Percentiles rank a stretch among this genome's conserved stretches.
Conservation (phyloP, 2,797 vertebrate species). For the Etheostoma perlongum region DNA sequence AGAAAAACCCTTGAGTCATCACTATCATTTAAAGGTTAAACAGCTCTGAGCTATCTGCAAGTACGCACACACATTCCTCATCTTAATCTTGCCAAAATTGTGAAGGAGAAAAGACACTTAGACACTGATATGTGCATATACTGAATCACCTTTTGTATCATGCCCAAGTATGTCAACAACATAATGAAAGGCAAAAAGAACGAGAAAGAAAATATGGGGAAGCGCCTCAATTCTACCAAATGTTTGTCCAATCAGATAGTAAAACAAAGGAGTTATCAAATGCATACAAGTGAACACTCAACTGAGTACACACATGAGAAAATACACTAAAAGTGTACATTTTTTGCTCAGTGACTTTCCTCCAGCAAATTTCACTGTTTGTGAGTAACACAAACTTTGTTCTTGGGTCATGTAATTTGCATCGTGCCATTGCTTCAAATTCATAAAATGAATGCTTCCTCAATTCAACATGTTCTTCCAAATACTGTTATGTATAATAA, state of each 20-base stretch:
- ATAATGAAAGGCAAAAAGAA: no score
- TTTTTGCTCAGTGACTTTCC: slow-evolving; percentile 1
- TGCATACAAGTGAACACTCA: background rate
- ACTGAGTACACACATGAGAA: slow-evolving; percentile 7
- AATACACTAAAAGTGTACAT: background rate
- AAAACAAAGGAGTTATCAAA: background rate
- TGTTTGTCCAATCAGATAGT: background rate
- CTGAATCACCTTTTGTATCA: slow-evolving; percentile 60
- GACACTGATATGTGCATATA: slow-evolving; percentile 24
- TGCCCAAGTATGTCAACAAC: slow-evolving; percentile 52
- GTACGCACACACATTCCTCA: slow-evolving; percentile 47
- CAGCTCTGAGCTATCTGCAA: slow-evolving; percentile 16
- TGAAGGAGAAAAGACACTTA: slow-evolving; percentile 24
- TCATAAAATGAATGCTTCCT: background rate
- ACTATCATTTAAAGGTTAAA: slow-evolving; percentile 35
- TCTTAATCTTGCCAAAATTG: slow-evolving; percentile 20
- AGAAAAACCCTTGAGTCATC: slow-evolving; percentile 39
- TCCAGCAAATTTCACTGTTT: background rate
- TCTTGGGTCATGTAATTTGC: background rate
- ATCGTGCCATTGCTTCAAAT: no score
- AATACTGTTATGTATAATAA: background rate
- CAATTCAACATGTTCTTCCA: background rate
- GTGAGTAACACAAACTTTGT: background rate
- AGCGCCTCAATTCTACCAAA: background rate
- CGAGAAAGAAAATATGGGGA: slow-evolving; percentile 9